Conservation (phyloP, 1,140 invertebrate species). For the Drosophila albomicans region DNA sequence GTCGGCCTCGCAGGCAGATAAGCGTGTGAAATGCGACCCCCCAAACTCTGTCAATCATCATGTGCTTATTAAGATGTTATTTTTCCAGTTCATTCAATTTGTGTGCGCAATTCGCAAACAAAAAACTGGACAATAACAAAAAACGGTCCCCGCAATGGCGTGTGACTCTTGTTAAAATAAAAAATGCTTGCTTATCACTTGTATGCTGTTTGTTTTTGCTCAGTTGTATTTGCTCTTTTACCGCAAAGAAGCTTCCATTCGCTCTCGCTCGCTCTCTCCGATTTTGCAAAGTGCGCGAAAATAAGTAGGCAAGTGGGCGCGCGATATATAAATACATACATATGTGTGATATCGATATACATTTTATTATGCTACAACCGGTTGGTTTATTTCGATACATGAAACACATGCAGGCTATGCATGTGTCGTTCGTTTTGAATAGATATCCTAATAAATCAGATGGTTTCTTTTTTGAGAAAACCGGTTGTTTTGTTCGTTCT, state of each 20-base stretch:
- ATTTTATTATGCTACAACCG: slow-evolving; percentile 33
- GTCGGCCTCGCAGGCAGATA: slow-evolving; percentile 25
- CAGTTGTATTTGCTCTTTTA: neutral
- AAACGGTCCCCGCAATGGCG: slow-evolving; percentile 25
- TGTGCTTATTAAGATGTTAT: slow-evolving; percentile 13
- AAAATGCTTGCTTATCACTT: slow-evolving; percentile 32
- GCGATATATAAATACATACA: slow-evolving; percentile 4
- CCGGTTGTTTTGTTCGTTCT: slow-evolving; percentile 3
- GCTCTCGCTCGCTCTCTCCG: neutral
- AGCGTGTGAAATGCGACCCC: slow-evolving; percentile 49
- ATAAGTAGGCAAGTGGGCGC: slow-evolving; percentile 22
- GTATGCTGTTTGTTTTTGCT: slow-evolving; percentile 18
- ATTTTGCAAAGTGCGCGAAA: slow-evolving; percentile 21
- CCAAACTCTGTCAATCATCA: slow-evolving; percentile 20
- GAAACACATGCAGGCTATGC: neutral
- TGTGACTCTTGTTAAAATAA: slow-evolving; percentile 32
- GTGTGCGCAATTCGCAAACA: slow-evolving; percentile 30
- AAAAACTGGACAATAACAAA: slow-evolving; percentile 7
- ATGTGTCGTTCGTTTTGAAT: neutral
- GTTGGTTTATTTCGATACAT: slow-evolving; percentile 30
- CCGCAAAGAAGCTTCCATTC: slow-evolving; percentile 7
- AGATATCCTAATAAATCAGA: slow-evolving; percentile 21
- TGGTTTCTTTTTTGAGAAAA: slow-evolving; percentile 4
- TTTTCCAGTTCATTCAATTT: slow-evolving; percentile 30
- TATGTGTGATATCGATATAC: slow-evolving; percentile 12